Evolutionary conservation across 2,113 vertebrate species (phyloP).

Genomic region (Saguinus imperator): DNA sequence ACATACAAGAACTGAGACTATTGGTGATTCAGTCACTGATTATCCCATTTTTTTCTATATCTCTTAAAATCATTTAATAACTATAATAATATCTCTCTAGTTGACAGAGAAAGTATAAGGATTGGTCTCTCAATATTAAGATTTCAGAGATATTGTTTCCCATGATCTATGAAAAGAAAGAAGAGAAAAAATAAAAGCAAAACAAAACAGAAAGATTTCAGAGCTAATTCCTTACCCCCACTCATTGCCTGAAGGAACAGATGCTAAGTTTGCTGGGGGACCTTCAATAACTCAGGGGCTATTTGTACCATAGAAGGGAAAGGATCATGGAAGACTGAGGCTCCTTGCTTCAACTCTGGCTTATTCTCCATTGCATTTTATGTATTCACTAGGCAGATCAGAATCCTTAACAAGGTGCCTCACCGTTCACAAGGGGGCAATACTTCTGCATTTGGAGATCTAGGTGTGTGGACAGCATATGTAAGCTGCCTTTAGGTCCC

Average conservation of each 20-base stretch:
- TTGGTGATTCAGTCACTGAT: background rate
- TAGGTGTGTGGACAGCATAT: background rate
- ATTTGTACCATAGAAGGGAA: background rate
- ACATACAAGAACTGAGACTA: background rate
- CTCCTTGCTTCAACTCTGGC: background rate
- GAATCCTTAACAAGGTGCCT: background rate
- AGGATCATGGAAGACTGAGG: background rate
- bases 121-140: background rate
- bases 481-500: background rate
- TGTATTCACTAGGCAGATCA: background rate
- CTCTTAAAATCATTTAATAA: background rate
- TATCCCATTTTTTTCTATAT: background rate
- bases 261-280: background rate
- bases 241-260: background rate
- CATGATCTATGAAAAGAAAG: no score
- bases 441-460: background rate
- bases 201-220: background rate
- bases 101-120: background rate
- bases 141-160: background rate
- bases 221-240: background rate
- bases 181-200: no score
- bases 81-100: background rate
- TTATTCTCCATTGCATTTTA: background rate
- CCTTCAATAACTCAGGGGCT: background rate
- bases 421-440: background rate